Base-by-base conservation (phyloP, 2,113 vertebrate genomes). In the Corythoichthys haematopterus region DNA sequence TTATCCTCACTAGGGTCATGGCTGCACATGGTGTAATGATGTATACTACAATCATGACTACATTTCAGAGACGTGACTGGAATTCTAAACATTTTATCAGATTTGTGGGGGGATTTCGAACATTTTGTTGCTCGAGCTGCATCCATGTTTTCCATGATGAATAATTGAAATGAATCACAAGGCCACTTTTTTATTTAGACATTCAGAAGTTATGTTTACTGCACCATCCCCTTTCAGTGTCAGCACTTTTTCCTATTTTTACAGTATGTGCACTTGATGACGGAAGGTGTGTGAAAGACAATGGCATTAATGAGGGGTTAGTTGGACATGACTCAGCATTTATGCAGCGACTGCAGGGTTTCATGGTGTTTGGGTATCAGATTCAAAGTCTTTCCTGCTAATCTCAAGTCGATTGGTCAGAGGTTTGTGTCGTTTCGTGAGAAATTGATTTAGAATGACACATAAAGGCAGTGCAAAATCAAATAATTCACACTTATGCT, bases 81-180 rank as follows among this genome's bases (percentile, higher is more conserved):
- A 28, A 28, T 28, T 28, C 20, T 28, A 28, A 28, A 28, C 20
- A 28, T 28, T 28, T 28, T 28, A 28, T 28, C 20, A 28, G 20
- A 28, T 28, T 28, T 28, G 20, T 28, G 20, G 20, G 20, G 20
- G 20, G 20, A 28, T 43, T 13, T 52, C 51, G 28, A 11, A 2
- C 53, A 35, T 56, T 62, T 70, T 70, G 58, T 77, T 67, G 73
- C 59, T 75, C 72, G 78, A 79, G 73, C 83, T 72, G 75, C 58
- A 71, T 69, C 60, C 83, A 80, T 28, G 81, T 84, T 85, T 72
- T 62, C 65, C 51, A 35, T 71, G 38, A 88, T 89, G 80, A 86
- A 91, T 89, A 84, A 90, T 90, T 90, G 74, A 91, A 52, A 28
- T 4, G 62, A 83, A 80, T 78, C 78, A 86, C 83, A 83, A 82